phyloP scores from a whole-genome alignment of 2,113 vertebrate species.

The Lampris incognitus region DNA sequence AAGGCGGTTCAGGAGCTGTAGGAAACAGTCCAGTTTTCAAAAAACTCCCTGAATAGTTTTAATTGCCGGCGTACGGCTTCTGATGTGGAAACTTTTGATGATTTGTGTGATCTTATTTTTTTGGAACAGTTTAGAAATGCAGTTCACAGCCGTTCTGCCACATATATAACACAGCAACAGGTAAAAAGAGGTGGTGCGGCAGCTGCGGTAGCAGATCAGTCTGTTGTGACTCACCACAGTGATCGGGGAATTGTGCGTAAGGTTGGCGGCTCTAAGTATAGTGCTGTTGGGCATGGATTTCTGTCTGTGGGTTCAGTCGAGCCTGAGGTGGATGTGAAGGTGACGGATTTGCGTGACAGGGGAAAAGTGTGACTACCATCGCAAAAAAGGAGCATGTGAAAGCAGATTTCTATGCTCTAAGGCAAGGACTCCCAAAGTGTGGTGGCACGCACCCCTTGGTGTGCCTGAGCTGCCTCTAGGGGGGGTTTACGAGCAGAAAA shows the following conservation, averaged over 20 bases:
- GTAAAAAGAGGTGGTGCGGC: neutral
- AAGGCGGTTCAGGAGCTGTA: neutral
- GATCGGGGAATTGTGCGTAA: neutral
- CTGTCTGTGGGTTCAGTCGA: neutral
- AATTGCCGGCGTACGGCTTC: too few relatives aligned
- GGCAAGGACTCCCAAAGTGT: too few relatives aligned
- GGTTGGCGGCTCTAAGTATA: neutral
- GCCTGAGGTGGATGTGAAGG: neutral
- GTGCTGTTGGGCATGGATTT: neutral
- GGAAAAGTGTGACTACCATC: neutral
- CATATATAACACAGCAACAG: neutral
- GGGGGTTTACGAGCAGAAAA: too few relatives aligned
- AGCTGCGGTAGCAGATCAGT: slow-evolving; percentile 4
- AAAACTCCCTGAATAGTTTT: neutral
- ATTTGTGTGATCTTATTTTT: too few relatives aligned
- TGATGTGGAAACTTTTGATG: too few relatives aligned
- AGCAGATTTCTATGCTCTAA: neutral
- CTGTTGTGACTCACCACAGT: neutral
- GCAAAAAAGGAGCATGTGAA: neutral
- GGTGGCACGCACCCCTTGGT: too few relatives aligned
- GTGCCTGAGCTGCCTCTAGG: too few relatives aligned
- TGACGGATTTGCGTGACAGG: neutral
- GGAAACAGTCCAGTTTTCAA: neutral
- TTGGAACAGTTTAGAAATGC: too few relatives aligned
- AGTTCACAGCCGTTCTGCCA: neutral